A percentile compares a stretch with the other conserved stretches of the same genome.
phyloP scores from a whole-genome alignment of 2,113 vertebrate species.

The Callospermophilus lateralis region DNA sequence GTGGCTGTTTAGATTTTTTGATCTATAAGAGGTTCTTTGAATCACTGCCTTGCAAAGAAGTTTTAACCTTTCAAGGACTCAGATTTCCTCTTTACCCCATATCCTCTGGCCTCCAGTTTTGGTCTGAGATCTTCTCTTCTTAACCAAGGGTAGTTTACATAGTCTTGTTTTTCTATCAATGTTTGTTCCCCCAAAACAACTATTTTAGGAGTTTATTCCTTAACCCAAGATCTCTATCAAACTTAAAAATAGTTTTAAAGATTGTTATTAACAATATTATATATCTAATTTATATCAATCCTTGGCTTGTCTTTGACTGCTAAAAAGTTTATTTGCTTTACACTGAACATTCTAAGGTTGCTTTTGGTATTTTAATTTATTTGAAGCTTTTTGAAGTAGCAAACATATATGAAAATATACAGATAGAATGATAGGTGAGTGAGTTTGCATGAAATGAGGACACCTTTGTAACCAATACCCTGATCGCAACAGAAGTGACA shows the following conservation, averaged over 20 bases:
- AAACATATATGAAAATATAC: neutral
- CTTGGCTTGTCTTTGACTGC: neutral
- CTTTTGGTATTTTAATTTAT: neutral
- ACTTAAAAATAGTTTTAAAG: neutral
- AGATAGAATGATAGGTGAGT: neutral
- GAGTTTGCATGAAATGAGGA: neutral
- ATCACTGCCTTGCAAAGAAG: neutral
- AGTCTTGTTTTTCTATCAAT: neutral
- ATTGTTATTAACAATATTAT: neutral
- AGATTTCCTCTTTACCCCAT: neutral
- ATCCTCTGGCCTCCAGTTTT: neutral
- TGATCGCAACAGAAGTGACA: neutral
- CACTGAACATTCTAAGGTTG: neutral
- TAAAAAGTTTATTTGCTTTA: neutral
- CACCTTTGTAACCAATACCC: neutral
- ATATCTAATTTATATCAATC: neutral
- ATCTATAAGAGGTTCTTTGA: neutral
- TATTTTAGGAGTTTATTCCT: neutral
- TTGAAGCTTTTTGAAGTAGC: neutral
- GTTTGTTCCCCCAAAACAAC: neutral
- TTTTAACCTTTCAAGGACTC: neutral
- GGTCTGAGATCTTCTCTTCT: neutral
- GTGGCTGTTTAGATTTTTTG: neutral
- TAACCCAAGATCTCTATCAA: neutral
- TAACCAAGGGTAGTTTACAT: neutral